Evolutionary conservation across 2,888 invertebrate genomes (phyloP), one percentile per base, ranked within the genome.

Genomic region (Emmelina monodactyla): DNA sequence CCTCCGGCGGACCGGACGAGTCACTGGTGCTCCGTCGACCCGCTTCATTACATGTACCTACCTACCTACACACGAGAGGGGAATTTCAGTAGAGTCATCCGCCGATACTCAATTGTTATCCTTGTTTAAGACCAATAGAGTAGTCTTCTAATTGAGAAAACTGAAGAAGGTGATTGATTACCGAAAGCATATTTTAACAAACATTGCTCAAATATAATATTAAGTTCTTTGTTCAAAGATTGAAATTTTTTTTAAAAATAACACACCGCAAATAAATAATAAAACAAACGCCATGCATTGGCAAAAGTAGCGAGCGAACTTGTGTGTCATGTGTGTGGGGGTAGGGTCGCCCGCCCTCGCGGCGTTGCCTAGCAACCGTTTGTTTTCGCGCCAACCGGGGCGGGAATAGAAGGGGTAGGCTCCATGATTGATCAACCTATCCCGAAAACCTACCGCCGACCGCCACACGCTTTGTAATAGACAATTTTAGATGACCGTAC

Each of bases 381-480:
- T 79, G 78, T 79, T 76, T 78, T 78, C 75, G 67, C 71, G 65
- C 62, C 64, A 13, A 55, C 55, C 59, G 57, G 70, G 78, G 75
- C 72, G 72, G 75, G 75, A n/a, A 58, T 72, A 71, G 73, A 78
- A 78, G 73, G 78, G 79, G 76, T 76, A 70, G 72, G 67, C 63
- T 63, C 65, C 70, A 69, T 79, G 79, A 79, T 79, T 79, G 79
- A 79, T 79, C 79, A 76, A 71, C 78, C 79, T 76, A 72, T 75
- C 69, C 65, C 64, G 55, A 60, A 25, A 7, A 25, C 37, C 40
- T 38, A 35, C 34, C 25, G 25, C 16, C 16, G 13, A 14, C 14
- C 12, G 22, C 14, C 33, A n/a, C 25, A 25, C 25, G 11, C 3
- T 25, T 25, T 10, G 25, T n/a, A n/a, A n/a, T n/a, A n/a, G n/a